These are phyloP conservation scores for Promerops cafer DNA, from an alignment of 2,113 vertebrate species.

Conservation along the genomic window DNA sequence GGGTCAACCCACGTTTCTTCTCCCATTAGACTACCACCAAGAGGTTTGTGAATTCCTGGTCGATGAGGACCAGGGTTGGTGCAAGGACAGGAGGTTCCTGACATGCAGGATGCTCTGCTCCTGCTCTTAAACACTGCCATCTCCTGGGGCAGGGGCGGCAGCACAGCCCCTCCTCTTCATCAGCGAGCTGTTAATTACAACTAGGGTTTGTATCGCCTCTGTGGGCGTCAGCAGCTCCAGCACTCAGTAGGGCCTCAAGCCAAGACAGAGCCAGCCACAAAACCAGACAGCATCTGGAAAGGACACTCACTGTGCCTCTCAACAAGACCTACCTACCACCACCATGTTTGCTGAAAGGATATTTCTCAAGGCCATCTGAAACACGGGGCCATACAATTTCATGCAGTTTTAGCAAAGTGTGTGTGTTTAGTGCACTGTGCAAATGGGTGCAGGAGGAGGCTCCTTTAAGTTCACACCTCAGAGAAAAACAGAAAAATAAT, in stretches of 20 bases:
- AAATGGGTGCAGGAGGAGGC: background rate
- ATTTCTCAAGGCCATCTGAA: background rate
- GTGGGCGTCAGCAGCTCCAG: background rate
- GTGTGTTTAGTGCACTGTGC: background rate
- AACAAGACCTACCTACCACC: background rate
- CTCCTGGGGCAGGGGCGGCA: slow-evolving; percentile 36
- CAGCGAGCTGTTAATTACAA: fast-evolving
- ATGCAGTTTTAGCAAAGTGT: background rate
- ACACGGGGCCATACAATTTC: background rate
- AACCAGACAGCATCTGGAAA: background rate
- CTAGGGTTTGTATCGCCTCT: background rate
- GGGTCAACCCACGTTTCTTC: background rate
- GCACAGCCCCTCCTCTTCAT: background rate
- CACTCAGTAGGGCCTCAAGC: background rate
- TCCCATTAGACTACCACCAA: background rate
- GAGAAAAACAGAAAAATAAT: background rate
- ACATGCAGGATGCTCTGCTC: background rate
- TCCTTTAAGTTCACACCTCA: background rate
- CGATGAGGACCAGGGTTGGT: background rate
- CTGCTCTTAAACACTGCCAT: slow-evolving; percentile 60
- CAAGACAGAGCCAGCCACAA: background rate
- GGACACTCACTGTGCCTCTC: fast-evolving
- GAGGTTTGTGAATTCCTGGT: background rate
- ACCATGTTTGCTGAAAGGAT: background rate
- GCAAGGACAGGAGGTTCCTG: background rate